Base-by-base conservation (phyloP, 2,888 invertebrate genomes). In the Metellina segmentata region DNA sequence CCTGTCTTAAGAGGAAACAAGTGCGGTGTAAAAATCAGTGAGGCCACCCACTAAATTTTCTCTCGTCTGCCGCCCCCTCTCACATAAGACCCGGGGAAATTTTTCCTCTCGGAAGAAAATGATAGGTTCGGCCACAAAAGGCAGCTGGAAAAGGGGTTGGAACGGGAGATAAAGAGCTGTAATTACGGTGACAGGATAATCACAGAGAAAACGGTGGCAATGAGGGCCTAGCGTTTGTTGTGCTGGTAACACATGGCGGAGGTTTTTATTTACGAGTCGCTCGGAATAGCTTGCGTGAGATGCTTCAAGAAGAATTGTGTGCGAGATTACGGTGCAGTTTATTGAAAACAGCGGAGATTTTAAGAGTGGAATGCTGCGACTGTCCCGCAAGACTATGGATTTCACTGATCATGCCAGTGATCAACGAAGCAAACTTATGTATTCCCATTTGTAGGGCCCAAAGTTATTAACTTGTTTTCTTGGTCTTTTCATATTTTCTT, bases 111-210 rank as follows among this genome's bases (percentile, higher is more conserved):
- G 11, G 9, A 19, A 52, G 19, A 52, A 78, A 52, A 78, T 78
- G 79, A 79, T 79, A 61, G 79, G 79, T 79, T 79, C 20, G 13
- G 61, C 79, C 79, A 6, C 72, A 49, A 34, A 34, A 34, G 34
- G 34, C 34, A 34, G 34, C 34, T 34, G 34, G 34, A 34, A 79
- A 79, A 79, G 79, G 79, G 79, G 79, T 79, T 53, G 79, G 79
- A 13, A 53, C 79, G 52, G 79, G 53, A 69, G 79, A 78, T 85
- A 85, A 90, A 85, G 78, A 71, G 83, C 90, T 52, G 89, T 72
- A 90, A 90, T 90, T 90, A 90, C n/a, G 71, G 7, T 90, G 90
- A 90, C 90, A 90, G 90, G 49, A 61, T 90, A 90, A 90, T 90
- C 71, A 81, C 51, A 70, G 90, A 61, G 90, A 34, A 79, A 79